These are phyloP conservation scores for Nicator chloris DNA, from an alignment of 2,113 vertebrate genomes.

Conservation along the genomic window DNA sequence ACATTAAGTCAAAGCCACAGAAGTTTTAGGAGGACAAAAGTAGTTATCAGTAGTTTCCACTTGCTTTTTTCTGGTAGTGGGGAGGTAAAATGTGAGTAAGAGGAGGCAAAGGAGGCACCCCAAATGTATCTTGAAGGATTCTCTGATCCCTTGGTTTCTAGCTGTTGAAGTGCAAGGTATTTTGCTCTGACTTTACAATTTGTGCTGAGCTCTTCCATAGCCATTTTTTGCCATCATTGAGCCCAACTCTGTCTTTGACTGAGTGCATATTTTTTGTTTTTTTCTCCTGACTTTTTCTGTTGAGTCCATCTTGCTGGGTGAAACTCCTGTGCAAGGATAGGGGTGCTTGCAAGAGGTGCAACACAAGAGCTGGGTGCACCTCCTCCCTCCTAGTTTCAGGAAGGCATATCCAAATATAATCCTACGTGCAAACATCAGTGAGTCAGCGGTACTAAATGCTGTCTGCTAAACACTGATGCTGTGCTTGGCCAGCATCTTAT, in stretches of 20 bases:
- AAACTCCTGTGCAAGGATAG: background rate
- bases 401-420: background rate
- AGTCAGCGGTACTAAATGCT: background rate
- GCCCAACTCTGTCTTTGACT: background rate
- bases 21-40: background rate
- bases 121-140: background rate
- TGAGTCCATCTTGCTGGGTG: background rate
- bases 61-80: background rate
- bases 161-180: background rate
- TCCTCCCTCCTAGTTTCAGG: background rate
- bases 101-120: background rate
- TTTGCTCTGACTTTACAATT: background rate
- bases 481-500: background rate
- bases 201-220: background rate
- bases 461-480: background rate
- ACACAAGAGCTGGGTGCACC: background rate
- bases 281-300: background rate
- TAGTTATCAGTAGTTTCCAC: background rate
- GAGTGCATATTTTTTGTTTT: background rate
- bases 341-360: background rate
- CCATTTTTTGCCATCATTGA: background rate
- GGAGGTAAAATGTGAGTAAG: background rate
- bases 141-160: background rate
- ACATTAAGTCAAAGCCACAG: background rate
- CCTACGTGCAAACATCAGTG: background rate